Evolutionary conservation across 1,140 invertebrate genomes (phyloP), one percentile per base, ranked within the genome.

Genomic region (Oppia nitens): DNA sequence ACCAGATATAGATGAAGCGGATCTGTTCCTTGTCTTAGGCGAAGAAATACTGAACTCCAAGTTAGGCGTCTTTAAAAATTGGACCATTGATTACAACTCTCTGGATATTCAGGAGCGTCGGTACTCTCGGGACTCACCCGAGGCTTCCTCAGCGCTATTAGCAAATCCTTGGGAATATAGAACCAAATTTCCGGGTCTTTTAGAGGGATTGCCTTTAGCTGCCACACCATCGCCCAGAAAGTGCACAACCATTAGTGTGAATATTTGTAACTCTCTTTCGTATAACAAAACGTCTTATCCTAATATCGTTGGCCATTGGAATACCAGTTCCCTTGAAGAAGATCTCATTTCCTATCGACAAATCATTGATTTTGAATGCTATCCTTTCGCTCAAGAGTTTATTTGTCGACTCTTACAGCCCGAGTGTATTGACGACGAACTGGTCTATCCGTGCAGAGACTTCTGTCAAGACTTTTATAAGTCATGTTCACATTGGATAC

Each of bases 331-430:
- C 40, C 77, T 89, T 9, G 71, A 82, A 62, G 77, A 81, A 21
- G 82, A 90, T 70, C 76, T 88, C 1, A 87, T 89, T 49, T 75
- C 83, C 1, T 88, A 51, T 69, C 81, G 87, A 58, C 85, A 89
- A 70, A 72, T 90, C 1, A 79, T 89, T 1, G 87, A 92, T 68
- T 84, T 84, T 1, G 86, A 90, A 71, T 92, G 87, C 67, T 88
- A 85, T 63, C 75, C 83, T 60, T 74, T 84, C 62, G 84, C 87
- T 1, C 81, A 84, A 70, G 85, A 90, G 62, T 88, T 90, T 66
- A 78, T 91, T 9, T 91, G 87, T 65, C 81, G 85, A 65, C 73
- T 87, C 23, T 70, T 90, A 1, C 87, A 92, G 69, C 87, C 87
- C 0, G 75, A 80, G 0, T 89, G 87, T 70, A 68, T 72, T 12